Evolutionary conservation across 2,888 invertebrate genomes (phyloP).

Genomic region (Folsomia candida): DNA sequence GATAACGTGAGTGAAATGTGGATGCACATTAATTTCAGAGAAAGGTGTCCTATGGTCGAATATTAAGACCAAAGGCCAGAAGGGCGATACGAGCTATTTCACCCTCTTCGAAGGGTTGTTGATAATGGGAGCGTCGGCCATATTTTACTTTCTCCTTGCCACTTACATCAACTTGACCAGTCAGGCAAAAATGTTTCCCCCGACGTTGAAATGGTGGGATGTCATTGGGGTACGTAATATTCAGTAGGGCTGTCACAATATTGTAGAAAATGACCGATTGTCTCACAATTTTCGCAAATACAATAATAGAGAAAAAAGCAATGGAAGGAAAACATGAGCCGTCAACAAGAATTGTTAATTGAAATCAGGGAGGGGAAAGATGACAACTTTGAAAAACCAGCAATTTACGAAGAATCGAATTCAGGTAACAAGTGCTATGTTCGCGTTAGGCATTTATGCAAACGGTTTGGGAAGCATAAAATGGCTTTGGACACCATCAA

Average conservation of each 20-base stretch:
- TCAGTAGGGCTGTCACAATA: not conserved
- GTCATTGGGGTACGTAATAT: slow-evolving; percentile 19
- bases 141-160: slow-evolving; percentile 30
- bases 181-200: slow-evolving; percentile 23
- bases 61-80: not conserved
- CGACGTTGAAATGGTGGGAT: slow-evolving; percentile 28
- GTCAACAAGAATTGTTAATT: slow-evolving; percentile 20
- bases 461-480: slow-evolving; percentile 37
- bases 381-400: slow-evolving; percentile 36
- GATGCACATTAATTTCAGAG: slow-evolving; percentile 15
- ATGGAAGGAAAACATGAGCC: slow-evolving; percentile 3
- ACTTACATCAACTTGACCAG: slow-evolving; percentile 27
- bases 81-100: not conserved
- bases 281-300: too few relatives aligned
- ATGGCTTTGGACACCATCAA: slow-evolving; percentile 39
- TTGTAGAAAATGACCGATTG: not conserved
- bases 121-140: not conserved
- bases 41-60: slow-evolving; percentile 25
- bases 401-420: slow-evolving; percentile 32
- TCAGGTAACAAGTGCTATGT: slow-evolving; percentile 28
- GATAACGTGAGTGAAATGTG: not conserved
- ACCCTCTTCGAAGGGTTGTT: not conserved
- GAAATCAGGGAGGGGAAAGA: slow-evolving; percentile 8
- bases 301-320: slow-evolving; percentile 21
- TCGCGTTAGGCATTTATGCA: slow-evolving; percentile 32